Evolutionary conservation across 2,888 invertebrate genomes (phyloP), one percentile per base, ranked within the genome.

Genomic region (Cryptosula pallasiana): DNA sequence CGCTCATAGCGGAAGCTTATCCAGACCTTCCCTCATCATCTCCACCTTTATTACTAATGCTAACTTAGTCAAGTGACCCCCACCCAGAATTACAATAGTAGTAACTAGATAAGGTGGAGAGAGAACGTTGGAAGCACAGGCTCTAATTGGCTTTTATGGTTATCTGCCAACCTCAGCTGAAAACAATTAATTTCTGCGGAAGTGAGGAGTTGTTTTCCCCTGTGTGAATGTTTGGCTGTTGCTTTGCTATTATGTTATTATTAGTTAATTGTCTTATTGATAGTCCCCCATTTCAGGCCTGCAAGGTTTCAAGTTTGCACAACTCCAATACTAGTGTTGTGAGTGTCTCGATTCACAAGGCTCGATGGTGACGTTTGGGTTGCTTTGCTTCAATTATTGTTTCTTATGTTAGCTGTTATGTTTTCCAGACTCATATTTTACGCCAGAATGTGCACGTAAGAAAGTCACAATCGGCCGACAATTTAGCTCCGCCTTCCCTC

Each of bases 401-500:
- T 63, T 63, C 29, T 63, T 63, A 63, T 63, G 63, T 32, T 63
- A 63, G 32, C 5, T 63, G 63, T 63, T 63, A 63, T 63, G 63
- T 63, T 63, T 63, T 63, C 63, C 34, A 63, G 63, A 63, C 63
- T 29, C 63, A 63, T 63, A n/a, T 63, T 63, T 63, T 63, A 63
- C 63, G 63, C 32, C 20, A 63, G 63, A 63, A 63, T 63, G 63
- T 63, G 25, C 63, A 63, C 20, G 63, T 63, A 63, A 63, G 63
- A 27, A 63, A 63, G 32, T 63, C 63, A 63, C 63, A 63, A 63
- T 63, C 63, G 32, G 63, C 63, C 13, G 63, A 63, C 27, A 63
- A 63, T 63, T 63, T 63, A 63, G 63, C 63, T 25, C 63, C 63
- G n/a, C 13, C 32, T 34, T 9, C 63, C 9, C 5, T 34, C 32